A percentile compares a stretch with the other conserved stretches of the same genome.
Conservation (phyloP, 2,888 invertebrate species). For the Catocala sponsa region DNA sequence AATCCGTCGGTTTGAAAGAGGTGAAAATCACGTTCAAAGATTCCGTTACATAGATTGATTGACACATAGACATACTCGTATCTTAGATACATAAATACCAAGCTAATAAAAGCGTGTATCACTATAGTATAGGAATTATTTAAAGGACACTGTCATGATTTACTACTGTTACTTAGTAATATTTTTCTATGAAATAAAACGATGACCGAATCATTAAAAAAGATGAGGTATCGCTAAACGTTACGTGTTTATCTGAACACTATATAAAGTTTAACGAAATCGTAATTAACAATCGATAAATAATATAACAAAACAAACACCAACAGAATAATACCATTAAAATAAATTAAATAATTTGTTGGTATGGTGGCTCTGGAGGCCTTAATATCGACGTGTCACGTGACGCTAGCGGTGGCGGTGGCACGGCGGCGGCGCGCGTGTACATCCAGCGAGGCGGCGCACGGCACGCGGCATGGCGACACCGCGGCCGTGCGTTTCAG, state of each 20-base stretch:
- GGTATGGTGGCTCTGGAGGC: slow-evolving; percentile 32
- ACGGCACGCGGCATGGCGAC: slow-evolving; percentile 62
- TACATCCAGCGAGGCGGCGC: slow-evolving; percentile 43
- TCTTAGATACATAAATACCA: no score
- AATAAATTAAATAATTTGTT: slow-evolving; percentile 50
- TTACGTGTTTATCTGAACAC: not conserved
- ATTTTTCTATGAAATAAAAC: not conserved
- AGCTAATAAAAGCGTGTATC: no score
- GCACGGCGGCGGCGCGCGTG: slow-evolving; percentile 52
- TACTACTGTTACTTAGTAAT: no score
- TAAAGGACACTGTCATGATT: no score
- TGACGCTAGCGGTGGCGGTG: slow-evolving; percentile 54
- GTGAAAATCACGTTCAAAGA: no score
- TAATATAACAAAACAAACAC: slow-evolving; percentile 21
- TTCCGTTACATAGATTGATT: no score
- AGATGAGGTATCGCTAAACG: not conserved
- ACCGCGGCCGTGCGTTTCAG: slow-evolving; percentile 73
- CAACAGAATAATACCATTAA: slow-evolving; percentile 18
- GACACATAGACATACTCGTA: no score
- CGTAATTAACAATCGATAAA: slow-evolving; percentile 28
- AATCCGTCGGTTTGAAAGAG: no score
- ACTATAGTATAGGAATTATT: no score
- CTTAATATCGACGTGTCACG: slow-evolving; percentile 62
- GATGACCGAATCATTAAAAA: not conserved
- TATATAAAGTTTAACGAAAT: slow-evolving; percentile 20